These are phyloP conservation scores for Agonum fuliginosum DNA, from an alignment of 2,888 invertebrate species.

Conservation along the genomic window DNA sequence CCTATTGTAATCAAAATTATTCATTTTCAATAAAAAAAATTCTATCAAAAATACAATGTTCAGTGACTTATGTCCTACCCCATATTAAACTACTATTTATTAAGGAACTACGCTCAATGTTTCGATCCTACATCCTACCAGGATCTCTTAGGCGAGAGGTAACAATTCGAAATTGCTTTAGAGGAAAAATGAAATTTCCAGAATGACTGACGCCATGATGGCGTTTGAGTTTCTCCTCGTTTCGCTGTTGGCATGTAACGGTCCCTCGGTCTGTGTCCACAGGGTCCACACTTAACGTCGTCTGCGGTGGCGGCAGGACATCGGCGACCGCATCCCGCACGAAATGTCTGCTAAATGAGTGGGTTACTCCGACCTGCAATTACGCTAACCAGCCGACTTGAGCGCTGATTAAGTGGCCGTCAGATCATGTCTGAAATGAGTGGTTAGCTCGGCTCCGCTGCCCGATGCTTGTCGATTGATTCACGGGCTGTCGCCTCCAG, in stretches of 20 bases:
- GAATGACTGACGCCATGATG: too few species aligned
- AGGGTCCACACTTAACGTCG: constrained; percentile 40
- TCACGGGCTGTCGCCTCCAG: constrained; percentile 56
- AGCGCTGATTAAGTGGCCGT: constrained; percentile 58
- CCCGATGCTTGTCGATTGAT: constrained; percentile 49
- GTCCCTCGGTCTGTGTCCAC: constrained; percentile 1
- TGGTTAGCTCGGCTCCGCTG: constrained; percentile 22
- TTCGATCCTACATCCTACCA: too few species aligned
- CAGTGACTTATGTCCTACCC: too few species aligned
- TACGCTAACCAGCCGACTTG: constrained; percentile 61
- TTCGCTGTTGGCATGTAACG: constrained; percentile 21
- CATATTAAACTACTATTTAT: too few species aligned
- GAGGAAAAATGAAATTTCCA: too few species aligned
- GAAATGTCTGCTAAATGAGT: constrained; percentile 64
- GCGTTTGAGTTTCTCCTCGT: too few species aligned
- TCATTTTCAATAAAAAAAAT: too few species aligned
- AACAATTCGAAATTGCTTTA: too few species aligned
- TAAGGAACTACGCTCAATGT: too few species aligned
- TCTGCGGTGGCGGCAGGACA: not conserved
- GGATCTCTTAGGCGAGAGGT: too few species aligned
- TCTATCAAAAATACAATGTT: too few species aligned
- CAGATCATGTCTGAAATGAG: constrained; percentile 59
- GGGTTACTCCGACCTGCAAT: constrained; percentile 62
- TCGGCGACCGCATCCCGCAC: constrained; percentile 39
- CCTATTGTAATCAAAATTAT: too few species aligned